Evolutionary conservation across 92 coral and sea anemone species (phyloP).

Genomic region (Hydrozoanthus gracilis): DNA sequence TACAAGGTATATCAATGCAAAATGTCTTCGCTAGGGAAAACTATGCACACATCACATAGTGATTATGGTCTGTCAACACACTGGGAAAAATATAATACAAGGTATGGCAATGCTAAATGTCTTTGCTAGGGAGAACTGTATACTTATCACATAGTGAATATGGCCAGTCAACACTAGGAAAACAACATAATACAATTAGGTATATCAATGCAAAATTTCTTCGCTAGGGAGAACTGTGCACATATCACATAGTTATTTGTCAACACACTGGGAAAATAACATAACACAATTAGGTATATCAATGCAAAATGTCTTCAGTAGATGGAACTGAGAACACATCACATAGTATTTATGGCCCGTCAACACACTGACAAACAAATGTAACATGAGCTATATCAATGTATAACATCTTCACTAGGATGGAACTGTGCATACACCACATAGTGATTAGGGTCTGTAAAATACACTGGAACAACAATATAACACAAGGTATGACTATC

Average conservation of each 20-base stretch:
- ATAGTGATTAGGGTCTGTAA: no score
- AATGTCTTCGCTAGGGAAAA: constrained; percentile 59
- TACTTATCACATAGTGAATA: constrained; percentile 99
- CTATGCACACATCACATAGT: constrained; percentile 99
- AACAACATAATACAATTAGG: background rate
- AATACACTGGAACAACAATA: no score
- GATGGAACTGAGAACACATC: no score
- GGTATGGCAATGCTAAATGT: background rate
- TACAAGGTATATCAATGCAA: background rate
- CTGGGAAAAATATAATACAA: constrained; percentile 39
- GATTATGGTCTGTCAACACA: constrained; percentile 97
- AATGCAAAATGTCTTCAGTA: background rate
- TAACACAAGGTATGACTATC: no score
- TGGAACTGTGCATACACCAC: no score
- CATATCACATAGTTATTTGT: constrained; percentile 99
- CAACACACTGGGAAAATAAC: constrained; percentile 50
- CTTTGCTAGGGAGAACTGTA: constrained; percentile 75
- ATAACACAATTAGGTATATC: background rate
- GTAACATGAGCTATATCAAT: no score
- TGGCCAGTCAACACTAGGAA: constrained; percentile 89
- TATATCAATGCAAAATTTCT: background rate
- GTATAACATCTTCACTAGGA: no score
- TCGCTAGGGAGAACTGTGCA: constrained; percentile 83
- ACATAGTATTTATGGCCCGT: no score
- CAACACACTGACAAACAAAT: no score